A percentile compares a stretch with the other conserved stretches of the same genome.
Evolutionary conservation across 2,888 invertebrate species (phyloP).

Genomic region (Bruchidius siliquastri): DNA sequence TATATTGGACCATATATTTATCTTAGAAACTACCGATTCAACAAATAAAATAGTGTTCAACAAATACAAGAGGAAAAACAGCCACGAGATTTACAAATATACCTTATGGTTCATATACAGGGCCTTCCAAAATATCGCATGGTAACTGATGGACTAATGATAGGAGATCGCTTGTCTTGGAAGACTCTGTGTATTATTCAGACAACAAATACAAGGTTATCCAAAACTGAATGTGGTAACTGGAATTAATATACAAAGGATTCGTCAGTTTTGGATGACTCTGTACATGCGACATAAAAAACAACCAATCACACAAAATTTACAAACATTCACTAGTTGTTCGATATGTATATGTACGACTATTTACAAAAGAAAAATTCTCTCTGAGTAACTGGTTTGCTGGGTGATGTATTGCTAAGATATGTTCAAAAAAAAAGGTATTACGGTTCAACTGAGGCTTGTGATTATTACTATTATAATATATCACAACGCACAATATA

Average conservation of each 20-base stretch:
- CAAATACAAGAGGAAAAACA: constrained; percentile 33
- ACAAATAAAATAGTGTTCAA: constrained; percentile 37
- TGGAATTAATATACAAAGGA: neutral
- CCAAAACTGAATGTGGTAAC: neutral
- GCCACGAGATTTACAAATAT: constrained; percentile 34
- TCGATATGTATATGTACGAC: constrained; percentile 30
- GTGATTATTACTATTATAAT: too few relatives aligned
- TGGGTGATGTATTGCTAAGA: neutral
- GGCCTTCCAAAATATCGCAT: neutral
- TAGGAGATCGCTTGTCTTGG: neutral
- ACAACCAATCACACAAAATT: constrained; percentile 37
- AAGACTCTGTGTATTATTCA: neutral
- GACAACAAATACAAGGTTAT: neutral
- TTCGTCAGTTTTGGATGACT: neutral
- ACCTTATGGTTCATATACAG: constrained; percentile 16
- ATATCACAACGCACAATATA: too few relatives aligned
- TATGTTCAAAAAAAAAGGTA: constrained; percentile 5
- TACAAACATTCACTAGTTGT: constrained; percentile 26
- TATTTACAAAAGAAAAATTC: constrained; percentile 24
- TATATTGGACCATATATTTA: constrained; percentile 24
- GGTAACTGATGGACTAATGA: neutral
- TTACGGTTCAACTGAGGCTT: too few relatives aligned
- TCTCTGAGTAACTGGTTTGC: neutral
- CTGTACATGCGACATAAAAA: constrained; percentile 17
- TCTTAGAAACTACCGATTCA: constrained; percentile 24